Base-by-base conservation (phyloP, 2,888 invertebrate genomes). In the Salpingus planirostris region DNA sequence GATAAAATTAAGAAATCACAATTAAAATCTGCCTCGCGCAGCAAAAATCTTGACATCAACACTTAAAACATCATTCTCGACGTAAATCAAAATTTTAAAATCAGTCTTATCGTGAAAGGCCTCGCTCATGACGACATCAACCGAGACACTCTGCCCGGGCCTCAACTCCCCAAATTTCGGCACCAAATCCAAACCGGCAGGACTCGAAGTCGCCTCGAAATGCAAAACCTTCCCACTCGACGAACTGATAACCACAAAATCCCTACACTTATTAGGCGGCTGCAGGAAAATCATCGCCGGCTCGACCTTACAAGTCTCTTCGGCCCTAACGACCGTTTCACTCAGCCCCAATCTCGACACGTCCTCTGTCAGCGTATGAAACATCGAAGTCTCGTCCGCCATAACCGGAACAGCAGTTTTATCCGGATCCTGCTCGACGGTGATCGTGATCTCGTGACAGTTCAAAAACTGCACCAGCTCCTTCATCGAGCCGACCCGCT, bases 381-480 rank as follows among this genome's bases (percentile, higher is more conserved):
- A 64, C 37, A 56, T 36, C 1, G 49, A 52, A 4, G 60, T 58
- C 26, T 64, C 61, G 33, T 62, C 60, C 3, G 49, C 43, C 13
- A 46, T 53, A 7, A 49, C 54, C 4, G 54, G 47, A 18, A 60
- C 48, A 7, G 63, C 36, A 1, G 62, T 62, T 21, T 48, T 42
- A 24, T 64, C 60, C 7, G 52, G 44, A 43, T 64, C 59, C 31
- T 54, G 57, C 42, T 65, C 65, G 3, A 65, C 31, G 2, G 59
- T 62, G 12, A 65, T 21, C n/a, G 50, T 44, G 15, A 65, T 49
- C 45, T 65, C 63, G 13, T 55, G 51, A 5, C 38, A 42, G 11
- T 41, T 45, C 7, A 64, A 43, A 8, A 50, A 47, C 33, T 55
- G 50, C 44, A 52, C 36, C 34, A 57, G 33, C 10, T 57, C 55